phyloP scores from a whole-genome alignment of 2,113 vertebrate species.

The Peromyscus polionotus region DNA sequence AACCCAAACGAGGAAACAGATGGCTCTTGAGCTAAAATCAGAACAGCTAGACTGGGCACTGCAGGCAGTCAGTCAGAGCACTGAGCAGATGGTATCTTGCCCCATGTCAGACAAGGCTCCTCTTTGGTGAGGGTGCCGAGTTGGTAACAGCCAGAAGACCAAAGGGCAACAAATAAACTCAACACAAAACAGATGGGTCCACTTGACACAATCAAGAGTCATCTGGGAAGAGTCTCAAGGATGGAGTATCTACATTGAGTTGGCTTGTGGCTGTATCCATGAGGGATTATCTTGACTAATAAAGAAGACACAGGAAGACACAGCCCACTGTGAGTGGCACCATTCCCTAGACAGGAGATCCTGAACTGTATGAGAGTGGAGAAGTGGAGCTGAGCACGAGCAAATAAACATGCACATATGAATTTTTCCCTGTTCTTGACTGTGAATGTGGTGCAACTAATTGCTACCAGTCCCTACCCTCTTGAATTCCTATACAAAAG shows the following conservation, averaged over 20 bases:
- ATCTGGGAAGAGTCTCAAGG: neutral
- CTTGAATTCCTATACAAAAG: neutral
- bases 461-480: no score
- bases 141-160: neutral
- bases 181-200: neutral
- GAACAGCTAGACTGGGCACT: slow-evolving; percentile 6
- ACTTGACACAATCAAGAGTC: neutral
- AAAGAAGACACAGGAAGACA: neutral
- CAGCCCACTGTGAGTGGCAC: neutral
- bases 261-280: neutral
- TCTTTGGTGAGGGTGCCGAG: neutral
- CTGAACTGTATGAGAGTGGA: neutral
- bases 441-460: no score
- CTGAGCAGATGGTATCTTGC: neutral
- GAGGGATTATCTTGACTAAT: neutral
- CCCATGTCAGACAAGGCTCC: neutral
- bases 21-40: slow-evolving; percentile 27
- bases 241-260: neutral
- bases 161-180: neutral
- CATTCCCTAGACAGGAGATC: neutral
- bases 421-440: neutral
- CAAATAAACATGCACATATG: neutral
- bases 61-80: neutral
- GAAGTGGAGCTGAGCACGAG: neutral
- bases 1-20: slow-evolving; percentile 40